Base-by-base conservation (phyloP, 1,140 invertebrate genomes). In the Penaeus indicus region DNA sequence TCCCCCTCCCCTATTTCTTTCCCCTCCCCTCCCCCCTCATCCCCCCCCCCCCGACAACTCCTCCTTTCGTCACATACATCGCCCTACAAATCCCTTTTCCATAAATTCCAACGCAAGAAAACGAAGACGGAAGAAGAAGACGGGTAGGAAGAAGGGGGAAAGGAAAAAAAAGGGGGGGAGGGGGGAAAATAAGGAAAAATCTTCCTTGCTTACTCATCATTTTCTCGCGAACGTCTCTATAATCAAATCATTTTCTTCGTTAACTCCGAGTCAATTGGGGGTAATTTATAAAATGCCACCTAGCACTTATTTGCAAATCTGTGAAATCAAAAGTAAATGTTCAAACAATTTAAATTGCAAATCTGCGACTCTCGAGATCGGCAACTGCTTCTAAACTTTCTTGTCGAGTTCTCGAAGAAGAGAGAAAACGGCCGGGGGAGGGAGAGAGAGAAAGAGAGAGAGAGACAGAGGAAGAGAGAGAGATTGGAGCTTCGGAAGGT, bases 211-310 rank as follows among this genome's bases (percentile, higher is more conserved):
- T 67, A 61, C 77, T 86, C 85, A 80, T 67, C 85, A 86, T 60
- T 38, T 61, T 62, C 42, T 32, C 3, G 77, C 62, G 32, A 27
- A 54, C 85, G 32, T 79, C 85, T 86, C 85, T 86, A 80, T 86
- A 86, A 86, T 86, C 85, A 86, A 79, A 77, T 86, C 85, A 86
- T 86, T 82, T 82, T 87, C 79, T 82, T 82, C 86, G 86, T 82
- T 82, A 81, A 87, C 86, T 61, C 64, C 54, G 61, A 67, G 75
- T 79, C 85, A 80, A 79, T 79, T 67, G 75, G 72, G 77, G 60
- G 61, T 67, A 86, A 80, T 86, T 80, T 64, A 61, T 67, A 63
- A 80, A 64, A 79, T 67, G 61, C 85, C 85, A 64, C 75, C 75
- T 54, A 62, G 60, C 75, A 75, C 84, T 62, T 83, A 64, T 83